A percentile compares a stretch with the other conserved stretches of the same genome.
These are phyloP conservation scores for Nicator chloris DNA, from an alignment of 2,113 vertebrate species.

Conservation along the genomic window DNA sequence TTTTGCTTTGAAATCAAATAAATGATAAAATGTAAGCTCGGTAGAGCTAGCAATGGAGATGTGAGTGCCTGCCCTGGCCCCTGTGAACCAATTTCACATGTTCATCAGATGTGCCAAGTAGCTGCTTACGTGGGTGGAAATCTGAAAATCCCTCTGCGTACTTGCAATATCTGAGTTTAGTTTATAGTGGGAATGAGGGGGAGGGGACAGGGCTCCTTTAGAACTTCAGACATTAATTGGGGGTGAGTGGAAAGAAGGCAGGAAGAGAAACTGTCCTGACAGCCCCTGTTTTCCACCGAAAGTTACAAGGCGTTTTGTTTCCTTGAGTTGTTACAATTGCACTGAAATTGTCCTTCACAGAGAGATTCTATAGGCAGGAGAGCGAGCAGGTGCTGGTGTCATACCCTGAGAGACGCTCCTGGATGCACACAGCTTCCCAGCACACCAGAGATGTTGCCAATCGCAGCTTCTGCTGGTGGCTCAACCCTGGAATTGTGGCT, in stretches of 20 bases:
- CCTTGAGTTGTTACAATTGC: background rate
- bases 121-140: background rate
- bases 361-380: background rate
- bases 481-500: accelerated
- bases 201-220: background rate
- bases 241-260: background rate
- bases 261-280: background rate
- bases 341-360: background rate
- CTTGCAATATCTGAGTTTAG: background rate
- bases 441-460: accelerated
- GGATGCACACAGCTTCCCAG: background rate
- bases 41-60: background rate
- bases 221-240: background rate
- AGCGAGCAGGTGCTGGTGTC: background rate
- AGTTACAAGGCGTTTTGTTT: background rate
- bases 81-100: background rate
- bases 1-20: constrained; percentile 20
- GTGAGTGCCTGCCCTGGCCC: background rate
- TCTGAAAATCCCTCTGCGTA: background rate
- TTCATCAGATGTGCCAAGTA: background rate
- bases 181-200: background rate
- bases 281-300: background rate
- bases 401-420: background rate
- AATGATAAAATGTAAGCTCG: background rate
- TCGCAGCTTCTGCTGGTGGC: background rate